Evolutionary conservation across 2,113 vertebrate species (phyloP).

Genomic region (Emydocephalus ijimae): DNA sequence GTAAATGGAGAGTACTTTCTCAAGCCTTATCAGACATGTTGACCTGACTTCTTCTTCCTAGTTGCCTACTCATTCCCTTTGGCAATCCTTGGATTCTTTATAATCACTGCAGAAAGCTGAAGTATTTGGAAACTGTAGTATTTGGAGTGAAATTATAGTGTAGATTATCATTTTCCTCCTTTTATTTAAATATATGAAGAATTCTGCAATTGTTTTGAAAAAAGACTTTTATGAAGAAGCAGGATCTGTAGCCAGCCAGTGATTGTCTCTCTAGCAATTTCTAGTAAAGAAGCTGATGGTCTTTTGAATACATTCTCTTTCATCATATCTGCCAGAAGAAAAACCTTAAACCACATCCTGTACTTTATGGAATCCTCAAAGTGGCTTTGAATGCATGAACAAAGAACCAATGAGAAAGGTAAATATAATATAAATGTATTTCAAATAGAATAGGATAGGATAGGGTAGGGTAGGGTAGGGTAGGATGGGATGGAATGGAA

Average conservation of each 20-base stretch:
- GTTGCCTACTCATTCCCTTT: background rate
- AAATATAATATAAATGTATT: no score
- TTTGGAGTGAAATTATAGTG: background rate
- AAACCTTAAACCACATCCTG: background rate
- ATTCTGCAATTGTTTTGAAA: background rate
- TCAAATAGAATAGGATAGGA: no score
- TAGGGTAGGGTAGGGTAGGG: no score
- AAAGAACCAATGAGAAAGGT: no score
- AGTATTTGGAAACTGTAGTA: background rate
- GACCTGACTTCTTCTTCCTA: background rate
- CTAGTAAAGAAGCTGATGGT: background rate
- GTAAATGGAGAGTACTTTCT: background rate
- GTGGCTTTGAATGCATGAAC: no score
- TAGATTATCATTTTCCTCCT: background rate
- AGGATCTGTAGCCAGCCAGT: background rate
- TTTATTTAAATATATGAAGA: background rate
- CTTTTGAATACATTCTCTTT: background rate
- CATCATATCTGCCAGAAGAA: background rate
- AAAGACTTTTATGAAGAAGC: background rate
- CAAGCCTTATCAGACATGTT: background rate
- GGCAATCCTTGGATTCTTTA: background rate
- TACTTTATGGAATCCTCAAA: constrained; percentile 1
- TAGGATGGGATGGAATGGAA: no score
- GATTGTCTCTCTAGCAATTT: background rate
- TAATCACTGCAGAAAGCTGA: no score